These are phyloP conservation scores for Diachasma alloeum DNA, from an alignment of 1,140 invertebrate species.

Conservation along the genomic window DNA sequence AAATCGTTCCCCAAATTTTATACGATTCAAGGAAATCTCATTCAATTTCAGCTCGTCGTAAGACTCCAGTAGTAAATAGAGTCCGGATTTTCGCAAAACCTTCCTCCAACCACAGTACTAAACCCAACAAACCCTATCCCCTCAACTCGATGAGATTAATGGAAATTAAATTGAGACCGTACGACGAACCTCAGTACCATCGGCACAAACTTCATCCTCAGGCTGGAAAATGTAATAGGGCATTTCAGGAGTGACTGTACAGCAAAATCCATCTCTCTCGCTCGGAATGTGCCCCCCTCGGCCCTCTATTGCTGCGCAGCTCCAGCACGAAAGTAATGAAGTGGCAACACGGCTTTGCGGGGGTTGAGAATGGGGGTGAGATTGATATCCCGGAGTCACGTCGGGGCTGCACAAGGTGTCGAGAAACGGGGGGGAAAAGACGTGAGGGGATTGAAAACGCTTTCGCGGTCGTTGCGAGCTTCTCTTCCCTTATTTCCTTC, in stretches of 20 bases:
- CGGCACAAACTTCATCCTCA: not conserved
- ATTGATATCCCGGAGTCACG: slow-evolving; percentile 55
- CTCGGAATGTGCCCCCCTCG: slow-evolving; percentile 9
- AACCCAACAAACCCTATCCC: slow-evolving; percentile 27
- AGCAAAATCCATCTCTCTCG: slow-evolving; percentile 3
- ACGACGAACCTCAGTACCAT: slow-evolving; percentile 21
- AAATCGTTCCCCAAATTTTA: not conserved
- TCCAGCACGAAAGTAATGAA: slow-evolving; percentile 51
- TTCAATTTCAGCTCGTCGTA: not conserved
- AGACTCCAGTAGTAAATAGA: slow-evolving; percentile 23
- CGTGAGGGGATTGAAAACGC: slow-evolving; percentile 38
- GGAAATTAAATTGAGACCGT: slow-evolving; percentile 38
- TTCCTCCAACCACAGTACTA: slow-evolving; percentile 9
- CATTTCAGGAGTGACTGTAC: slow-evolving; percentile 16
- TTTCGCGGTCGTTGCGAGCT: slow-evolving; percentile 33
- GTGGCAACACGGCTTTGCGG: slow-evolving; percentile 53
- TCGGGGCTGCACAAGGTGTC: slow-evolving; percentile 45
- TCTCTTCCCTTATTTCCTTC: not conserved
- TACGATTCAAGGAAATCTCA: not conserved
- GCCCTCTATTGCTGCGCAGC: slow-evolving; percentile 13
- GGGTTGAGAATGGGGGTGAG: slow-evolving; percentile 50
- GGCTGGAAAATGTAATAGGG: not conserved
- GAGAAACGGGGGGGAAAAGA: slow-evolving; percentile 35
- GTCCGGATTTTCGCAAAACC: not conserved
- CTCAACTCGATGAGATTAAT: slow-evolving; percentile 37